Base-by-base conservation (phyloP, 2,888 invertebrate species). In the Drosophila meridiana region DNA sequence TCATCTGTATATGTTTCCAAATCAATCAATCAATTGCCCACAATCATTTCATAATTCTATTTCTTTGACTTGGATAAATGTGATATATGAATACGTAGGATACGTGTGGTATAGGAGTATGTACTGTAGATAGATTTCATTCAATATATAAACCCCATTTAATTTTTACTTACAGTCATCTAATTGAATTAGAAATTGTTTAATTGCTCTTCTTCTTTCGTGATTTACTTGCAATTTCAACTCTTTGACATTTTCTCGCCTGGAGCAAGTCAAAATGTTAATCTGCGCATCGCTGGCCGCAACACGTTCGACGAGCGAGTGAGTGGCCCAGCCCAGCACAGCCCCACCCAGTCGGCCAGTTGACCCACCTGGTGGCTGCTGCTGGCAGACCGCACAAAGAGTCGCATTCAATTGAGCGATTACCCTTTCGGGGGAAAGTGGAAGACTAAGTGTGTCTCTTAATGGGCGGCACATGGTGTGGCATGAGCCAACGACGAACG, bases 391-490 rank as follows among this genome's bases (percentile, higher is more conserved):
- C 75, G 47, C 36, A 65, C 64, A 69, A 70, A 65, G 61, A 68
- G 32, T 38, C 48, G 48, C 65, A 76, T 68, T 72, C 78, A 80
- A 80, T 78, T 80, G 72, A 62, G 76, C 67, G 67, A 80, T 80
- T 62, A 65, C 55, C 81, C 77, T 57, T 56, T 62, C 57, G 14
- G 57, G 59, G 42, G 38, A 38, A 45, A 61, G 68, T 40, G 52
- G 45, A 8, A 48, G 26, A 42, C 62, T 66, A 36, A 62, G 65
- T 63, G 69, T 64, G 43, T 69, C 63, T 40, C 66, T 71, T 89
- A 84, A 84, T 89, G 85, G 59, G 76, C 76, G 76, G 63, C 80
- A 76, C 83, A 84, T 79, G 84, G 57, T 55, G 52, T 20, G 76
- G 64, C 73, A 87, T 64, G 69, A 85, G 56, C 52, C 7, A 11